A percentile compares a stretch with the other conserved stretches of the same genome.
phyloP scores from a whole-genome alignment of 2,888 invertebrate genomes.

The Melinaea marsaeus region DNA sequence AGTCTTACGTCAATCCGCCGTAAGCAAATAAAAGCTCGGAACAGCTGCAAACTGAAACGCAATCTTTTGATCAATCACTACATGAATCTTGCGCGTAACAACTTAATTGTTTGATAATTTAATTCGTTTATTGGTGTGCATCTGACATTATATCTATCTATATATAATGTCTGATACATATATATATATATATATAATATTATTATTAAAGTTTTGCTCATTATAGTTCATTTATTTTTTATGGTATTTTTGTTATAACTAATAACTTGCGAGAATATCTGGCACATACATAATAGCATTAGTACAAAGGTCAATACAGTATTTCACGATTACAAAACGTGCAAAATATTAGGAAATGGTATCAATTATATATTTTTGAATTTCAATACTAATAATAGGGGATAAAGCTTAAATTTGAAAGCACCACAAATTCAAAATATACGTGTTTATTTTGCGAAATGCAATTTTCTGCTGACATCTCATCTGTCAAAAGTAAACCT shows the following conservation, averaged over 20 bases:
- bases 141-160: not conserved
- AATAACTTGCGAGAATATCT: not conserved
- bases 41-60: slow-evolving; percentile 44
- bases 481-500: slow-evolving; percentile 59
- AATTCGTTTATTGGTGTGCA: slow-evolving; percentile 7
- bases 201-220: not conserved
- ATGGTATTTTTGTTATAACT: not conserved
- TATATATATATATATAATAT: not conserved
- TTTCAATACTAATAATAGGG: not conserved
- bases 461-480: slow-evolving; percentile 47
- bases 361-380: slow-evolving; percentile 7
- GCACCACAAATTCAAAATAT: slow-evolving; percentile 14
- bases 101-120: slow-evolving; percentile 17
- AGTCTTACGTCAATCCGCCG: slow-evolving; percentile 51
- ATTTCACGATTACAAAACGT: slow-evolving; percentile 4
- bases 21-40: slow-evolving; percentile 55
- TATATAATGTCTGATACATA: not conserved
- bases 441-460: slow-evolving; percentile 37
- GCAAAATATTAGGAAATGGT: not conserved
- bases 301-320: slow-evolving; percentile 3
- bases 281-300: not conserved
- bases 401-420: slow-evolving; percentile 14
- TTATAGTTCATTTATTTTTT: not conserved
- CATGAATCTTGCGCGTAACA: slow-evolving; percentile 21
- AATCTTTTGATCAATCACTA: slow-evolving; percentile 43